These are phyloP conservation scores for Hydra vulgaris DNA, from an alignment of 30 jellyfish, hydroid and myxozoan genomes.

Conservation along the genomic window DNA sequence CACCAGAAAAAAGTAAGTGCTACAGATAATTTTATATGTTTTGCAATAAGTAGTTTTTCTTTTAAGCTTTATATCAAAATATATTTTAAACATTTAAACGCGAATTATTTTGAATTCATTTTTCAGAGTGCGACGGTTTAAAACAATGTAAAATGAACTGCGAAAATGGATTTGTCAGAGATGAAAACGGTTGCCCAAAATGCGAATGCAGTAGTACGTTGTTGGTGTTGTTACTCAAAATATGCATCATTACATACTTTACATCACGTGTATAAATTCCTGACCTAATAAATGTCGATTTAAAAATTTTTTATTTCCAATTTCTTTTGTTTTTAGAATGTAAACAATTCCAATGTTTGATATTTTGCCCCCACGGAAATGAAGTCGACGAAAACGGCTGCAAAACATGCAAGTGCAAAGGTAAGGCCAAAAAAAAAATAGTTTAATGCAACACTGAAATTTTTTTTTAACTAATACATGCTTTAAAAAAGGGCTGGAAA, in stretches of 20 bases:
- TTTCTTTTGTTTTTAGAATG: background rate
- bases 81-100: too few species aligned
- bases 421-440: too few species aligned
- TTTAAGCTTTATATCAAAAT: too few species aligned
- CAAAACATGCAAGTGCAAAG: slow-evolving; percentile 6
- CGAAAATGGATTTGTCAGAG: background rate
- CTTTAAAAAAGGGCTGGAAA: too few species aligned
- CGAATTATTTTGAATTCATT: too few species aligned
- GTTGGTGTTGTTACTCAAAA: background rate
- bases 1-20: too few species aligned
- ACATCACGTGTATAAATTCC: background rate
- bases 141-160: background rate
- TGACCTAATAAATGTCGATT: background rate
- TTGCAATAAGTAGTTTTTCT: too few species aligned
- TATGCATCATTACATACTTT: background rate
- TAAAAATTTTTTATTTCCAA: background rate
- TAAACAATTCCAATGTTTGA: background rate
- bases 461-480: too few species aligned
- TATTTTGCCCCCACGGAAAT: background rate
- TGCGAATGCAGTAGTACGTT: background rate
- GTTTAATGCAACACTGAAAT: too few species aligned
- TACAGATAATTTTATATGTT: too few species aligned
- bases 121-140: background rate
- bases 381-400: slow-evolving; percentile 2
- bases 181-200: background rate